phyloP scores from a whole-genome alignment of 2,113 vertebrate genomes.

The Taxidea taxus region DNA sequence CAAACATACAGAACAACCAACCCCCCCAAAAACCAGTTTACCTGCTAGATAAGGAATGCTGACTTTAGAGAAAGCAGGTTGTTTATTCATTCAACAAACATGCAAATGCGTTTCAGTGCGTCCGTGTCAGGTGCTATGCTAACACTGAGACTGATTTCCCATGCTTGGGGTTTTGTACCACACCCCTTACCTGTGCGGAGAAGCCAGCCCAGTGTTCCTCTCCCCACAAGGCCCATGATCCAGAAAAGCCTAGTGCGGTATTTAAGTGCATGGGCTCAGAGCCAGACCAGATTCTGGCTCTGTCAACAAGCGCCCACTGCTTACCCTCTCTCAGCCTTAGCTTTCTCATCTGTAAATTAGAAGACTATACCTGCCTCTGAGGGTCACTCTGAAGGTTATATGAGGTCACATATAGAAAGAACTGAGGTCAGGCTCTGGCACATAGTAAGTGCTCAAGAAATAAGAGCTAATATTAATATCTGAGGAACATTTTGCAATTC shows the following conservation, averaged over 20 bases:
- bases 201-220: background rate
- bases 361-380: background rate
- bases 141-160: background rate
- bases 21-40: background rate
- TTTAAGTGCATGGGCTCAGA: background rate
- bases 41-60: background rate
- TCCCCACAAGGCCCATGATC: too few relatives aligned
- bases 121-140: background rate
- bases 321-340: background rate
- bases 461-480: background rate
- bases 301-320: background rate
- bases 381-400: background rate
- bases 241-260: background rate
- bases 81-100: background rate
- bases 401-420: background rate
- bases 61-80: background rate
- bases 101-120: accelerated
- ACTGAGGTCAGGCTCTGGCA: background rate
- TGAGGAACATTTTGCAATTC: background rate
- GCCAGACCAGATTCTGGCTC: background rate
- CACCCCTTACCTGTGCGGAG: too few relatives aligned
- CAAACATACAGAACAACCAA: background rate
- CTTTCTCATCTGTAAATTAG: background rate
- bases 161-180: background rate
- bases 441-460: background rate